Base-by-base conservation (phyloP, 37 sponge, comb jelly and placozoan genomes). In the Hexactinellida sp. region DNA sequence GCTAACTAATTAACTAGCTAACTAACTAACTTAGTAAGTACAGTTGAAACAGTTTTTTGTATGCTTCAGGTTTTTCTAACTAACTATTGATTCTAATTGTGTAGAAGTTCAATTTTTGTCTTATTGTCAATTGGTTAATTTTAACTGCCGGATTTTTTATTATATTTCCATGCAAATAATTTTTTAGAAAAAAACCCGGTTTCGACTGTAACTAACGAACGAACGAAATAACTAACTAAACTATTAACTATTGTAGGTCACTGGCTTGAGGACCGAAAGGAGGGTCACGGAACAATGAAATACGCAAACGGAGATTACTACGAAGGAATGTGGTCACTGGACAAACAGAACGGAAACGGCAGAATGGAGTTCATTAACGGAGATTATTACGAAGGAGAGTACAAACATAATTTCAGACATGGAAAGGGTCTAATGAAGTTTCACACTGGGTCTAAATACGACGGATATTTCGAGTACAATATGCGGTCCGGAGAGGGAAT, bases 381-480 rank as follows among this genome's bases (percentile, higher is more conserved):
- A 19, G 88, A 87, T 37, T 35, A 52, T 10, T 95, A 91, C 84
- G 83, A 71, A 0, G 96, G 96, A 36, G 86, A 90, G 7, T 91
- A 91, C 51, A 37, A 36, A 5, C 35, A 89, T 24, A 88, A 90
- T 54, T 13, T 85, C 52, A 91, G 91, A 71, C 41, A 87, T 41
- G 96, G 96, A 36, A 89, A 93, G 30, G 97, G 97, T 83, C 90
- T 90, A 55, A 96, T 94, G 93, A 82, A 38, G 1, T 96, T 94
- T 76, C 54, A 82, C 37, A 34, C 37, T 35, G 87, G 83, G 1
- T 63, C 83, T 47, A 94, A 89, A 85, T 96, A 94, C 87, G 88
- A 88, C 5, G 97, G 97, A 3, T 1, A 30, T 38, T 96, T 94
- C 92, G 37, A 88, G 47, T 86, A 92, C 87, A 91, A 39, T 23